Evolutionary conservation across 2,113 vertebrate genomes (phyloP), one percentile per base, ranked within the genome.

Genomic region (Centropristis striata): DNA sequence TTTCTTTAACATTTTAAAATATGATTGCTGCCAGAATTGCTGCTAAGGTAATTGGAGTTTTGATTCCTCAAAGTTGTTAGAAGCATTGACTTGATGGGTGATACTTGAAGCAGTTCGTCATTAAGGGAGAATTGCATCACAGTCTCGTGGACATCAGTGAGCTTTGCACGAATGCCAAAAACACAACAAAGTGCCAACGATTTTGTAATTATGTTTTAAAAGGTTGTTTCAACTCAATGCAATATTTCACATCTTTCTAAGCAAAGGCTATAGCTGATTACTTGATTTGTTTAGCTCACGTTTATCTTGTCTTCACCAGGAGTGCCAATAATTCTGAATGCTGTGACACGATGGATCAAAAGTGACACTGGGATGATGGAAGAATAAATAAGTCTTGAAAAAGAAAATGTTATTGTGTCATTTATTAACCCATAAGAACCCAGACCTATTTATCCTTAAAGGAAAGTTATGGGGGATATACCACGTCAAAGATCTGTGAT

Each of bases 131-230:
- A 36, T 73, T 49, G n/a, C 28, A 46, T 32, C 37, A n/a, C 3
- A 21, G 27, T 44, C 53, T 20, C 8, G 15, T 53, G 37, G 68
- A 82, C 27, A 57, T 69, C 9, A 68, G 12, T 41, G 16, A 78
- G 55, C 54, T 85, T 81, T 75, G 64, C 60, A 54, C 47, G 44
- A 67, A 88, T 85, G 87, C 87, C 86, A 91, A 90, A 89, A 83
- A 84, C 11, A 53, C 46, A 81, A 83, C 54, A 58, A 90, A 91
- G 92, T 93, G 91, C 92, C 92, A 92, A 92, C 51, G 57, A 20
- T 82, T 86, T 83, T 86, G 18, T 73, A 65, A 75, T 69, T 39
- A 67, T 49, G 59, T 75, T 71, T 70, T 32, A 39, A 70, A 63
- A 18, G 42, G 47, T 72, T 14, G 51, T 58, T 59, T 80, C n/a